Evolutionary conservation across 2,888 invertebrate species (phyloP).

Genomic region (Ellobium chinense): DNA sequence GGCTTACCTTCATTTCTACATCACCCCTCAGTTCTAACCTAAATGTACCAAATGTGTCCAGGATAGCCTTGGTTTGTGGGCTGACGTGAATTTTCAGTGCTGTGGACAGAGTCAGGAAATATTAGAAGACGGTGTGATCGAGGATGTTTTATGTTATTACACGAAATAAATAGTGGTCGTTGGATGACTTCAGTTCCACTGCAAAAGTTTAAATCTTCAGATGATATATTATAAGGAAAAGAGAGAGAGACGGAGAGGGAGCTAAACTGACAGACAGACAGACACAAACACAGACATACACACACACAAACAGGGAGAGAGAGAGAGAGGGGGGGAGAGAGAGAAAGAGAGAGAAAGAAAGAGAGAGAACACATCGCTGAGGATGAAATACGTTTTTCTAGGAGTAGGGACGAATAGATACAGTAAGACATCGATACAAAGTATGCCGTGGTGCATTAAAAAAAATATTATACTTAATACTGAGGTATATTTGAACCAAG

Average conservation of each 20-base stretch:
- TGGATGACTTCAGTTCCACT: no score
- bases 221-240: no score
- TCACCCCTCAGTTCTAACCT: constrained; percentile 90
- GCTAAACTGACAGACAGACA: not conserved
- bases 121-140: no score
- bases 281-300: not conserved
- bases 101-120: constrained; percentile 74
- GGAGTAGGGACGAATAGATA: no score
- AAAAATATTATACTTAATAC: no score
- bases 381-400: no score
- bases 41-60: constrained; percentile 92
- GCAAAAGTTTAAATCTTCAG: no score
- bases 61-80: constrained; percentile 89
- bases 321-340: constrained; percentile 8
- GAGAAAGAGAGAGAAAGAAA: not conserved
- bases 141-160: no score
- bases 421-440: no score
- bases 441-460: no score
- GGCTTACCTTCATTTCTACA: constrained; percentile 89
- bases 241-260: constrained; percentile 8
- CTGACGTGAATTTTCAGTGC: constrained; percentile 95
- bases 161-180: no score
- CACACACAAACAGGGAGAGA: not conserved
- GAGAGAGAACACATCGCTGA: not conserved
- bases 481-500: no score